Evolutionary conservation across 2,888 invertebrate species (phyloP).

Genomic region (Apocheima hispidaria): DNA sequence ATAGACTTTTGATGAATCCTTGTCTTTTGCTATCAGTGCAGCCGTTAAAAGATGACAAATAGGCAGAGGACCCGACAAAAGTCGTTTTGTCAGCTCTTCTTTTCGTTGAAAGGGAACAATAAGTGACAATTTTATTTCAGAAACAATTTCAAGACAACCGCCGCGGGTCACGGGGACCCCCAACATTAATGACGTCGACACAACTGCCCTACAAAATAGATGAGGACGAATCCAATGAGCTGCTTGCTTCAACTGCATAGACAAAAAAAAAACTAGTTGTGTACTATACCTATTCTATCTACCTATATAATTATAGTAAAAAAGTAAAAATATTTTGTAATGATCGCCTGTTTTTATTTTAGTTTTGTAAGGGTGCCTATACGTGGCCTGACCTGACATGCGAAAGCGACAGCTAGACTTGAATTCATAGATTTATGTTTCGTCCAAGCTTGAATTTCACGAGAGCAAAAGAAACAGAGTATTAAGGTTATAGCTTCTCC

Average conservation of each 20-base stretch:
- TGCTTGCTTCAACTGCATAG: slow-evolving; percentile 58
- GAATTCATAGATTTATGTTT: no score
- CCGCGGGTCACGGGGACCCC: slow-evolving; percentile 54
- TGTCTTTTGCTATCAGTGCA: no score
- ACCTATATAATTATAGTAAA: no score
- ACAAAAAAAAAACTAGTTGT: background rate
- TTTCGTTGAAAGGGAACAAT: background rate
- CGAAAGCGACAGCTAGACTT: no score
- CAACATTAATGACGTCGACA: slow-evolving; percentile 67
- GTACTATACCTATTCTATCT: background rate
- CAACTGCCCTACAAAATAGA: slow-evolving; percentile 88
- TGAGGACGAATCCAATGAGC: slow-evolving; percentile 86
- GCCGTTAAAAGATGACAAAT: no score
- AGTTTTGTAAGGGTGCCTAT: background rate
- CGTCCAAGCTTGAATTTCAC: no score
- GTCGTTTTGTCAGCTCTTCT: no score
- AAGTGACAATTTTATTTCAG: slow-evolving; percentile 8
- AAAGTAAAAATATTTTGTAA: slow-evolving; percentile 11
- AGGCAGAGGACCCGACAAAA: background rate
- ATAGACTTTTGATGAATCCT: no score
- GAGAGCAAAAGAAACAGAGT: no score
- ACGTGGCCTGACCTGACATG: no score
- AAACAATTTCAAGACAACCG: slow-evolving; percentile 44
- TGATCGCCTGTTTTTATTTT: background rate
- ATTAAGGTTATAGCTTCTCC: no score